Evolutionary conservation across 2,888 invertebrate genomes (phyloP), one percentile per base, ranked within the genome.

Genomic region (Cylindroiulus punctatus): DNA sequence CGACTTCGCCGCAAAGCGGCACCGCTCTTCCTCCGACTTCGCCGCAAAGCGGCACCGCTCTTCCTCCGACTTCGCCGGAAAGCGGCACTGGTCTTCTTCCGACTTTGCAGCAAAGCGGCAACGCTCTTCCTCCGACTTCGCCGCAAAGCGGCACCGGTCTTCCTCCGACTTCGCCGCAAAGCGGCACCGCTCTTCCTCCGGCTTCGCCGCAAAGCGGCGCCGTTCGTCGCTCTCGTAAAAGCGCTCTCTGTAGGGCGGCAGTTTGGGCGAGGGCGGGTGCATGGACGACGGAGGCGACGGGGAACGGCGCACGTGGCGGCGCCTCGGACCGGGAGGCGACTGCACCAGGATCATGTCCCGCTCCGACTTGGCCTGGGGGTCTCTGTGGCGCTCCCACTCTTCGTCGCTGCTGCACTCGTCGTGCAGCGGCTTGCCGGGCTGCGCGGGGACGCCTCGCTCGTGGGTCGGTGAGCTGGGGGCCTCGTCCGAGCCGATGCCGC

Each of bases 401-500:
- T 85, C 85, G 44, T 85, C 85, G 52, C 32, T 32, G 76, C 85
- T 85, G 36, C 30, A 36, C 14, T 86, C 82, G 19, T 84, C 84
- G 32, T 44, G 84, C n/a, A 44, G 26, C 10, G 36, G 40, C n/a
- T 86, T 86, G n/a, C 12, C 10, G 0, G 85, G 85, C 10, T n/a
- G 36, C 19, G 85, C 32, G 19, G 32, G 30, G 32, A 10, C 81
- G 47, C 81, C 81, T 0, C 85, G 85, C n/a, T 47, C 87, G 22
- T 84, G 83, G 0, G 87, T 87, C 40, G 87, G 87, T n/a, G 87
- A 87, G 52, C 86, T 82, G 96, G 96, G 88, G 0, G 96, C 96
- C 90, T 96, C 93, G 89, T 97, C 97, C 19, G 96, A 96, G 14
- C 97, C 97, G 86, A 97, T 97, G 0, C 97, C 97, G 7, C 96